Conservation (phyloP, 2,888 invertebrate genomes). For the Pocota personata region DNA sequence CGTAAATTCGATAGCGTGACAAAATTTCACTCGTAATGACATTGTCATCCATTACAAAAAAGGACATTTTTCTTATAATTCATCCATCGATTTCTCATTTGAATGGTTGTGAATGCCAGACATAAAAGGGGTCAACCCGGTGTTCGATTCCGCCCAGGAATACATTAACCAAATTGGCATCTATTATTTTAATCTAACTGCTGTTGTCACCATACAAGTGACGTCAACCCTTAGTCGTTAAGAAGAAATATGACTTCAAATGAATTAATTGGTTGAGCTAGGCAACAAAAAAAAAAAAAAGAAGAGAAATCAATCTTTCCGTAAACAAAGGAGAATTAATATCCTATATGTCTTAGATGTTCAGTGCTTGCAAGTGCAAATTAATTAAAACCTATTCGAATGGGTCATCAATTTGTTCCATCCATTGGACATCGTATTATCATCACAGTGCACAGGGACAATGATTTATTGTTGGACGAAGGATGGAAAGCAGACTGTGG, state of each 20-base stretch:
- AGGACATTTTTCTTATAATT: conserved; percentile 39
- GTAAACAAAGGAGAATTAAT: conserved; percentile 59
- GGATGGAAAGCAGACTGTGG: conserved; percentile 33
- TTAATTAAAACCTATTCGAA: conserved; percentile 65
- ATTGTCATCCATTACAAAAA: conserved; percentile 61
- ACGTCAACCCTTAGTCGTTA: conserved; percentile 21
- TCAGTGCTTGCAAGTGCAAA: conserved; percentile 57
- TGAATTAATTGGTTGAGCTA: conserved; percentile 2
- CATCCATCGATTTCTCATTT: conserved; percentile 66
- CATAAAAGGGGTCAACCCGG: conserved; percentile 57
- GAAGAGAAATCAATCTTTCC: conserved; percentile 34
- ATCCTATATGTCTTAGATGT: conserved; percentile 25
- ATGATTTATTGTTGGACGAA: conserved; percentile 42
- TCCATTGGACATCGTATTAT: conserved; percentile 62
- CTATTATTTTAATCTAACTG: conserved; percentile 53
- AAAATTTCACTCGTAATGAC: conserved; percentile 56
- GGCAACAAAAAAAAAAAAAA: neutral
- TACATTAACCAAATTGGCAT: conserved; percentile 66
- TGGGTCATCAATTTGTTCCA: conserved; percentile 67
- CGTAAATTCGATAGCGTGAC: conserved; percentile 67
- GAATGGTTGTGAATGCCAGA: conserved; percentile 55
- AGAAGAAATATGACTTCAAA: conserved; percentile 33
- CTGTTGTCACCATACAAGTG: conserved; percentile 22
- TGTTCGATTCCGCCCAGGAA: conserved; percentile 39
- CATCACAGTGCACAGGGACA: conserved; percentile 48